Percentiles rank a stretch among this genome's conserved stretches.
These are phyloP conservation scores for Chaetophractus vellerosus DNA, from an alignment of 2,797 vertebrate species.

Conservation along the genomic window DNA sequence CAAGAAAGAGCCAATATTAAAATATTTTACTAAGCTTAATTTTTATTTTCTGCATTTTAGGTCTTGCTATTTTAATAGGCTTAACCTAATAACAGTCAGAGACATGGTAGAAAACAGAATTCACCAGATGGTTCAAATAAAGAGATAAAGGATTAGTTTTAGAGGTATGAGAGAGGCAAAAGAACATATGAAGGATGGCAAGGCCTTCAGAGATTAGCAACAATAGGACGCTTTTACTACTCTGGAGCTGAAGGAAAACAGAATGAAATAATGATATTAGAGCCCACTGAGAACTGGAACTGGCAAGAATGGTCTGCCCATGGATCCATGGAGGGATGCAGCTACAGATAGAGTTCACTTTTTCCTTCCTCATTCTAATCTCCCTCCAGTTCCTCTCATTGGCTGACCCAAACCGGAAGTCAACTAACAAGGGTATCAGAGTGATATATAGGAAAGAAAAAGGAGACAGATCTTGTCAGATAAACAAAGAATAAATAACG, in stretches of 20 bases:
- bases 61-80: conserved; percentile 19
- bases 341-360: background rate
- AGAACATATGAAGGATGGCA: background rate
- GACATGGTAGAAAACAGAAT: background rate
- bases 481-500: background rate
- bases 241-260: background rate
- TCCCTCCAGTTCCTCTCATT: background rate
- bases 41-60: conserved; percentile 56
- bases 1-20: background rate
- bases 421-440: background rate
- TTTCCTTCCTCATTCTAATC: background rate
- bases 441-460: background rate
- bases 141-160: background rate
- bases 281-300: background rate
- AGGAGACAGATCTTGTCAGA: background rate
- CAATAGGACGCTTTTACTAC: background rate
- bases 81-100: background rate
- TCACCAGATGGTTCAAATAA: background rate
- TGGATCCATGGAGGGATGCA: background rate
- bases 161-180: background rate
- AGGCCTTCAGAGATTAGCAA: background rate
- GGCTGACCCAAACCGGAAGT: background rate
- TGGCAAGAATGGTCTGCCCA: background rate
- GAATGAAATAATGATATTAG: background rate
- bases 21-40: background rate